Evolutionary conservation across 2,888 invertebrate genomes (phyloP).

Genomic region (Sinotaia quadrata): DNA sequence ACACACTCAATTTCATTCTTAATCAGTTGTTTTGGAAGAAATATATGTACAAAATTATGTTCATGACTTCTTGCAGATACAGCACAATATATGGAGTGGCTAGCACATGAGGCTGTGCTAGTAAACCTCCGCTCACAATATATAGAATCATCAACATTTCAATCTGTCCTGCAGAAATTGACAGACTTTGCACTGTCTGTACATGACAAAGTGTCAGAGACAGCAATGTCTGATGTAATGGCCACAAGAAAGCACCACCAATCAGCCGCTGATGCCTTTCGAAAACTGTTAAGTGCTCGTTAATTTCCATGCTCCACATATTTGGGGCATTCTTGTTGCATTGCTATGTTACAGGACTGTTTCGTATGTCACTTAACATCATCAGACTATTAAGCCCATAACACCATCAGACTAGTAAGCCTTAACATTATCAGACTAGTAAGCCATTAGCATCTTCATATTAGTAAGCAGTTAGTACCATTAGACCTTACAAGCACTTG

Average conservation of each 20-base stretch:
- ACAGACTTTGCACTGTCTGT: constrained; percentile 47
- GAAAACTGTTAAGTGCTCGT: no score
- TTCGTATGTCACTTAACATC: no score
- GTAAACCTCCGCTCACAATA: constrained; percentile 52
- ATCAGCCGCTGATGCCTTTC: neutral
- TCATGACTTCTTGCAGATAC: constrained; percentile 41
- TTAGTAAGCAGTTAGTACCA: no score
- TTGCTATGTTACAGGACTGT: no score
- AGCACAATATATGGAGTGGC: constrained; percentile 57
- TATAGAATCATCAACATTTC: constrained; percentile 51
- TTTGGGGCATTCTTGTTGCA: no score
- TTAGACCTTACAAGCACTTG: no score
- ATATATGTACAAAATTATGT: neutral
- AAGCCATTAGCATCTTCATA: no score
- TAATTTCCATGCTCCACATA: no score
- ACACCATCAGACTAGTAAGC: no score
- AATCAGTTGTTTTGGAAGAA: neutral
- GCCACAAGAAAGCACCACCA: neutral
- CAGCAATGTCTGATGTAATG: neutral
- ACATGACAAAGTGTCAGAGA: neutral
- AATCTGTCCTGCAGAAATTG: constrained; percentile 47
- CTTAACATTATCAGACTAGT: no score
- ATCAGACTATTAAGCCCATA: no score
- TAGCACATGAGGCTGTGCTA: constrained; percentile 58
- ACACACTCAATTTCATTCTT: neutral